Percentiles rank a stretch among this genome's conserved stretches.
Conservation (phyloP, 2,113 vertebrate species). For the Antennarius striatus region DNA sequence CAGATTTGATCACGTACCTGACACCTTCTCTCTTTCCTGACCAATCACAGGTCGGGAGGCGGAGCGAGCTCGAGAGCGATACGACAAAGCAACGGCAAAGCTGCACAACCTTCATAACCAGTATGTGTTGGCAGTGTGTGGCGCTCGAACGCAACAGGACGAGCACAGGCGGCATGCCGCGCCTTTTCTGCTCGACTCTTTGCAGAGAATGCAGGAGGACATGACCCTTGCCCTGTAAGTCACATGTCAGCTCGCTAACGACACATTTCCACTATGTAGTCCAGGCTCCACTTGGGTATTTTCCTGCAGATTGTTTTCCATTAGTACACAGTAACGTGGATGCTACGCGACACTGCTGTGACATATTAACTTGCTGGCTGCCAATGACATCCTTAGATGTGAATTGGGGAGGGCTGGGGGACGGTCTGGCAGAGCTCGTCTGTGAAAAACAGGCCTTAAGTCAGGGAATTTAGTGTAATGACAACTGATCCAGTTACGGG, state of each 20-base stretch:
- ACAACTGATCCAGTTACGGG: too few relatives aligned
- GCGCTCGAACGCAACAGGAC: constrained; percentile 92
- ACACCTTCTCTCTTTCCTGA: background rate
- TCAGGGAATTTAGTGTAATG: too few relatives aligned
- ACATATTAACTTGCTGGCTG: background rate
- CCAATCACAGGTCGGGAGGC: constrained; percentile 59
- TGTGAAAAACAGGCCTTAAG: too few relatives aligned
- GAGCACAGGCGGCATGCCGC: constrained; percentile 85
- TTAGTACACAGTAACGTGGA: background rate
- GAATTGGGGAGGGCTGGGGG: too few relatives aligned
- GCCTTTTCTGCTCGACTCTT: constrained; percentile 89
- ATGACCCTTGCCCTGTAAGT: constrained; percentile 84
- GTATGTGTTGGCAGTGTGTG: constrained; percentile 91
- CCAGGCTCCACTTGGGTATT: too few relatives aligned
- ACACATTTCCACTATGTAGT: background rate
- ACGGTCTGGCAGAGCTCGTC: too few relatives aligned
- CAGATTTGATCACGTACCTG: background rate
- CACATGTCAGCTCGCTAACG: constrained; percentile 1
- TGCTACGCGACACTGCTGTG: background rate
- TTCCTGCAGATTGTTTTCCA: too few relatives aligned
- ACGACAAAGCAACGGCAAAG: constrained; percentile 94
- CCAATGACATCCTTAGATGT: too few relatives aligned
- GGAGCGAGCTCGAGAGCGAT: constrained; percentile 93
- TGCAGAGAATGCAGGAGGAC: constrained; percentile 98
- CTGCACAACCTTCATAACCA: constrained; percentile 96